Base-by-base conservation (phyloP, 1,140 invertebrate species). In the Ostrea edulis region DNA sequence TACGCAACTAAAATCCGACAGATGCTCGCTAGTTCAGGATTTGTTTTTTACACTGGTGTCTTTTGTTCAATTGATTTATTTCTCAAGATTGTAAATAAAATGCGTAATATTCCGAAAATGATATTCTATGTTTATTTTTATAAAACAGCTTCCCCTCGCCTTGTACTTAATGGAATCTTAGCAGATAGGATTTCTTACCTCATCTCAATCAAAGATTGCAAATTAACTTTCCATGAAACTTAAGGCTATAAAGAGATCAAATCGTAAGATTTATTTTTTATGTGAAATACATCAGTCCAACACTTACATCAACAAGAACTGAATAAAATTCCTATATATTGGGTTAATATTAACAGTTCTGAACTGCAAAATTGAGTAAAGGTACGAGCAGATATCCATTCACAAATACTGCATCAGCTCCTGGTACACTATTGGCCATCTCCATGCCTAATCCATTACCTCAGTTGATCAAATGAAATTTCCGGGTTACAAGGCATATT, bases 1-100 rank as follows among this genome's bases (percentile, higher is more conserved):
- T 77, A 77, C 68, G 68, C 68, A 77, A 77, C 29, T 35, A 8
- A 17, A 77, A 77, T 77, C 68, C 68, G 68, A 77, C 68, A 77
- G 68, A 77, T 77, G 68, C 25, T 29, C 35, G 68, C 8, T 14
- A 77, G 68, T 77, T 77, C 29, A 35, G 8, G 68, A 77, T 35
- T 77, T 29, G 68, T 77, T 77, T 35, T 44, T 62, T 77, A 22
- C 29, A 25, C 35, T 77, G 25, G 68, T 77, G 68, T 77, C 68
- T 14, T 77, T 77, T 77, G 29, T 77, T 77, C 29, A 12, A 17
- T 29, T 77, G 25, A 29, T 77, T 77, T 77, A 35, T 77, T 77
- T 77, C 11, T 29, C 9, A 77, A 77, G 14, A 12, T 5, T 77
- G 68, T 29, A 29, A 14, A 77, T 77, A 14, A 77, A 77, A 77